Conservation (phyloP, 2,113 vertebrate species). For the Pholis gunnellus region DNA sequence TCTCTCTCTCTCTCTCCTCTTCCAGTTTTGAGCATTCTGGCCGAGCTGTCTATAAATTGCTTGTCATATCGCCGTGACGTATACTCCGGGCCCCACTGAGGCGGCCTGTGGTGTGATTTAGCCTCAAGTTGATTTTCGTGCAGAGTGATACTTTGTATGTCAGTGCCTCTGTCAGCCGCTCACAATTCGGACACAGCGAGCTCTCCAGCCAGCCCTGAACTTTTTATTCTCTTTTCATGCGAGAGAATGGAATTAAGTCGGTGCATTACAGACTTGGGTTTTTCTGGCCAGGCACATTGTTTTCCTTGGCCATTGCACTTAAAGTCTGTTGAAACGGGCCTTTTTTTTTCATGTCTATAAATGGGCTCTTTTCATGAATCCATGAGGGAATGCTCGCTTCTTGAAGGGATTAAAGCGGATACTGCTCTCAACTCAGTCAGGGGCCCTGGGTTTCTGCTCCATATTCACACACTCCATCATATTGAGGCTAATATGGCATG, state of each 20-base stretch:
- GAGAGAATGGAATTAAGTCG: slow-evolving; percentile 78
- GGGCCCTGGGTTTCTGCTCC: slow-evolving; percentile 62
- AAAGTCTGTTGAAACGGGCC: slow-evolving; percentile 71
- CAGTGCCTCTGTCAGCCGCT: slow-evolving; percentile 67
- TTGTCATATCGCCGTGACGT: slow-evolving; percentile 57
- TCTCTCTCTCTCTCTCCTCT: slow-evolving; percentile 9
- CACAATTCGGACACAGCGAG: slow-evolving; percentile 64
- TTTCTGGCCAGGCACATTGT: slow-evolving; percentile 78
- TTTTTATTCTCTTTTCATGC: slow-evolving; percentile 76
- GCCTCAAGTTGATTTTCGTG: slow-evolving; percentile 65
- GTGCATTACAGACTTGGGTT: slow-evolving; percentile 70
- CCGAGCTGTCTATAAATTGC: slow-evolving; percentile 61
- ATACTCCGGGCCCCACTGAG: slow-evolving; percentile 41
- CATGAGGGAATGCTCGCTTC: slow-evolving; percentile 73
- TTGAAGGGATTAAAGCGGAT: slow-evolving; percentile 74
- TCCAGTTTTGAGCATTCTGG: slow-evolving; percentile 29
- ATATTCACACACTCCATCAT: slow-evolving; percentile 71
- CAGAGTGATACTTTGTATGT: slow-evolving; percentile 71
- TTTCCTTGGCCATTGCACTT: slow-evolving; percentile 76
- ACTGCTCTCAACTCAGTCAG: slow-evolving; percentile 61
- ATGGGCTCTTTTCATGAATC: slow-evolving; percentile 81
- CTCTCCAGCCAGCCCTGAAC: slow-evolving; percentile 64
- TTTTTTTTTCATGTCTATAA: slow-evolving; percentile 77
- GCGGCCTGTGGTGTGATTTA: slow-evolving; percentile 59
- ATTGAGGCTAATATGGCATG: slow-evolving; percentile 66